phyloP scores from a whole-genome alignment of 2,113 vertebrate genomes.

The Phalacrocorax aristotelis region DNA sequence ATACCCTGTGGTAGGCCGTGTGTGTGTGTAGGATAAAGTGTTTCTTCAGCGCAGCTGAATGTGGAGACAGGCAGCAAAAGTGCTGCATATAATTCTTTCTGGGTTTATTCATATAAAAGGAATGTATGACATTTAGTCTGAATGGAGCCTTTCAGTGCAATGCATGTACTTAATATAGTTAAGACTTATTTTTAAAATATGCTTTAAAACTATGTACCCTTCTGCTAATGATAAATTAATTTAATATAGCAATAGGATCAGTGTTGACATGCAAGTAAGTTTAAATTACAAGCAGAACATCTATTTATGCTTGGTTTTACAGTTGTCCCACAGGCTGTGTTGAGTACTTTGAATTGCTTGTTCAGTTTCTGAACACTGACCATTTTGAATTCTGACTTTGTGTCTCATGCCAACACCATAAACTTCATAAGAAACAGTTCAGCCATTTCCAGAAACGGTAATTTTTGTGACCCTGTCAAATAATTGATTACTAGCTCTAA shows the following conservation, averaged over 20 bases:
- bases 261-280: background rate
- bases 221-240: background rate
- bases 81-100: background rate
- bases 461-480: background rate
- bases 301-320: background rate
- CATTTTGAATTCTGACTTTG: background rate
- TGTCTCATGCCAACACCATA: background rate
- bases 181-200: background rate
- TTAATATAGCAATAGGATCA: background rate
- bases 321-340: background rate
- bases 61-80: background rate
- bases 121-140: conserved; percentile 63
- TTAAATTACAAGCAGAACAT: background rate
- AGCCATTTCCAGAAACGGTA: background rate
- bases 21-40: background rate
- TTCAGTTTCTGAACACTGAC: background rate
- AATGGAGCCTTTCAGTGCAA: conserved; percentile 53
- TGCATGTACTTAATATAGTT: background rate
- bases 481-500: background rate
- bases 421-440: background rate
- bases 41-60: background rate
- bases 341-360: background rate
- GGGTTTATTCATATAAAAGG: conserved; percentile 44
- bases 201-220: background rate
- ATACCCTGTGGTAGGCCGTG: background rate